These are phyloP conservation scores for Datnioides undecimradiatus DNA, from an alignment of 2,113 vertebrate species.

Conservation along the genomic window DNA sequence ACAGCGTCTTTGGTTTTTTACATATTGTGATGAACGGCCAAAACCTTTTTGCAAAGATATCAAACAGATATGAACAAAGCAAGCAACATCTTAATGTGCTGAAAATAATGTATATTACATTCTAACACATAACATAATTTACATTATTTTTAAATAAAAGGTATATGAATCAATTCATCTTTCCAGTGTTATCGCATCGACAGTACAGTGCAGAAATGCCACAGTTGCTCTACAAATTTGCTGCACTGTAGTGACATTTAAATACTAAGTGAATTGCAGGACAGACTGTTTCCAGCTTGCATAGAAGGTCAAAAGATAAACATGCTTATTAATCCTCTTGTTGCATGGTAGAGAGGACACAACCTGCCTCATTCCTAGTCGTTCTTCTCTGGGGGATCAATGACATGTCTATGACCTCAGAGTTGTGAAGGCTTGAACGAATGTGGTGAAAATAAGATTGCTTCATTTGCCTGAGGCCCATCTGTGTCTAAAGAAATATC, in stretches of 20 bases:
- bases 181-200: background rate
- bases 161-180: background rate
- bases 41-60: background rate
- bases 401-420: slow-evolving; percentile 47
- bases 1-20: background rate
- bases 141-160: background rate
- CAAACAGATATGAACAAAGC: background rate
- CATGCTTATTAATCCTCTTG: slow-evolving; percentile 20
- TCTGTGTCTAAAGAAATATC: slow-evolving; percentile 35
- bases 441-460: slow-evolving; percentile 31
- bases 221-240: background rate
- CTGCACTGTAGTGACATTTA: slow-evolving; percentile 12
- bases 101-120: background rate
- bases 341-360: background rate
- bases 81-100: background rate
- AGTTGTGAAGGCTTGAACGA: slow-evolving; percentile 24
- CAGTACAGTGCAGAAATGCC: background rate
- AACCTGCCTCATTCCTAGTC: background rate
- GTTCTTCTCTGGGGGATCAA: slow-evolving; percentile 23
- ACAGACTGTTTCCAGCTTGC: slow-evolving; percentile 6
- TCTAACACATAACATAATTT: background rate
- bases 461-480: slow-evolving; percentile 9
- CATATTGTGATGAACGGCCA: background rate
- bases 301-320: slow-evolving; percentile 22
- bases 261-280: background rate